Evolutionary conservation across 2,113 vertebrate species (phyloP).

Genomic region (Oenanthe melanoleuca): DNA sequence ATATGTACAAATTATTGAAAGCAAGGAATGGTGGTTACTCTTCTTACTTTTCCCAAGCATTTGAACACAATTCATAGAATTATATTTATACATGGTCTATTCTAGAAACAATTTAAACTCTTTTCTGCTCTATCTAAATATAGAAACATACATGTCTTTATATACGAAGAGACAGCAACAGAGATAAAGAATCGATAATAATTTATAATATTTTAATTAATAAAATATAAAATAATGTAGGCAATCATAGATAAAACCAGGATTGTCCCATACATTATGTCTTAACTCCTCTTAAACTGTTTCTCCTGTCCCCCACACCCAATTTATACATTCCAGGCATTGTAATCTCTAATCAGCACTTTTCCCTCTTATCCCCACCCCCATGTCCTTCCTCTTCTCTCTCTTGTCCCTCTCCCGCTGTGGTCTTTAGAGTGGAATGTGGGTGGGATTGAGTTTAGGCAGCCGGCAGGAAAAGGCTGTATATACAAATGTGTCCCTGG

Average conservation of each 20-base stretch:
- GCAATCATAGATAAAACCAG: neutral
- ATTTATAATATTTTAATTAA: neutral
- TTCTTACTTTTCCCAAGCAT: neutral
- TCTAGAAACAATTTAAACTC: neutral
- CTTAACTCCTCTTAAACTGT: neutral
- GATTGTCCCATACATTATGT: neutral
- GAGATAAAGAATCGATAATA: neutral
- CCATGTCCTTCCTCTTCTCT: neutral
- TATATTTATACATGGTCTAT: neutral
- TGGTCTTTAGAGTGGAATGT: neutral
- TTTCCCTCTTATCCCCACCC: neutral
- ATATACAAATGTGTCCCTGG: slow-evolving; percentile 25
- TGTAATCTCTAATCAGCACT: neutral
- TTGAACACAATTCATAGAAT: neutral
- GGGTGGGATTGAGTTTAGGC: neutral
- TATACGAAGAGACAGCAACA: neutral
- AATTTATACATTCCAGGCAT: neutral
- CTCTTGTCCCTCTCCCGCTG: neutral
- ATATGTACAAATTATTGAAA: neutral
- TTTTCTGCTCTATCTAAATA: neutral
- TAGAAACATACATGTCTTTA: neutral
- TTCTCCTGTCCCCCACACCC: neutral
- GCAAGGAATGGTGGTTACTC: neutral
- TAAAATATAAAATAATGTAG: neutral
- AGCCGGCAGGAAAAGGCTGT: slow-evolving; percentile 37